Percentiles rank a stretch among this genome's conserved stretches.
Evolutionary conservation across 2,113 vertebrate species (phyloP).

Genomic region (Dryoscopus gambensis): DNA sequence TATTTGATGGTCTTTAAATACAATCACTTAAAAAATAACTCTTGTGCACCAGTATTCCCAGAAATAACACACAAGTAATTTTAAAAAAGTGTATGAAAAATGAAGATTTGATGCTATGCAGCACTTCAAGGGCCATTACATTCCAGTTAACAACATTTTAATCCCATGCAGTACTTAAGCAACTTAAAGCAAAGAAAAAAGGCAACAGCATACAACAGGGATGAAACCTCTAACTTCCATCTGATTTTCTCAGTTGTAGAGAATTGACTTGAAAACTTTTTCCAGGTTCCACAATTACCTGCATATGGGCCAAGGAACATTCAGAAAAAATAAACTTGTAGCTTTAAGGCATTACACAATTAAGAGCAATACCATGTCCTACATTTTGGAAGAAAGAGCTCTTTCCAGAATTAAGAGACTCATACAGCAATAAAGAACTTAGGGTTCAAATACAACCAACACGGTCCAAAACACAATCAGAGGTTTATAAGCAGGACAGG

Average conservation of each 20-base stretch:
- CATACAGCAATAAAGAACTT: not conserved
- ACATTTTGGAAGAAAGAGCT: not conserved
- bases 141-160: not conserved
- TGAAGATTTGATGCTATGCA: not conserved
- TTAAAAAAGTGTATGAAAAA: not conserved
- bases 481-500: not conserved
- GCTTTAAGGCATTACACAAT: not conserved
- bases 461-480: not conserved
- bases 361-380: not conserved
- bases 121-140: not conserved
- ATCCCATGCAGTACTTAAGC: not conserved
- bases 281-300: not conserved
- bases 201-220: not conserved
- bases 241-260: not conserved
- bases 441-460: not conserved
- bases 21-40: not conserved
- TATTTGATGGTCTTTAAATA: not conserved
- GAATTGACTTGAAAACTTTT: not conserved
- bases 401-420: not conserved
- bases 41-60: not conserved
- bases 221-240: not conserved
- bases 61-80: not conserved
- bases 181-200: not conserved
- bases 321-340: not conserved
- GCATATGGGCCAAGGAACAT: not conserved